These are phyloP conservation scores for Alaudala cheleensis DNA, from an alignment of 2,113 vertebrate genomes.

Conservation along the genomic window DNA sequence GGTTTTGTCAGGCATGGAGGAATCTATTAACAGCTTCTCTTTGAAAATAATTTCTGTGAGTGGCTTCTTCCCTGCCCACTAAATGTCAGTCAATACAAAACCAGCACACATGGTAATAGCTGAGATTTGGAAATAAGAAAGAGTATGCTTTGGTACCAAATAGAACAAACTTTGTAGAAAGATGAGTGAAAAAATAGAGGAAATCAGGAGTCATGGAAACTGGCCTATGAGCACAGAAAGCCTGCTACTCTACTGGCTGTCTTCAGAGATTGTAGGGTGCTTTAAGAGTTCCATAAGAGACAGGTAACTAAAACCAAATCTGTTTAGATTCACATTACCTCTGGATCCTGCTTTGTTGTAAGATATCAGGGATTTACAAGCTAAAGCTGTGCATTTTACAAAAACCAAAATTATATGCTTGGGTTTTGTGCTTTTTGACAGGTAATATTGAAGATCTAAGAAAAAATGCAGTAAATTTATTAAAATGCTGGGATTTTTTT, in stretches of 20 bases:
- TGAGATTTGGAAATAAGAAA: not conserved
- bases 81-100: too few species aligned
- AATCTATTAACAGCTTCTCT: too few species aligned
- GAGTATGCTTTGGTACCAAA: not conserved
- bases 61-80: too few species aligned
- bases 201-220: not conserved
- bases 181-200: not conserved
- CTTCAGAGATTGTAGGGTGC: not conserved
- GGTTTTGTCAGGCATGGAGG: too few species aligned
- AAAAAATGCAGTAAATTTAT: not conserved
- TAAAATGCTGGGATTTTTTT: not conserved
- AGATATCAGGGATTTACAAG: not conserved
- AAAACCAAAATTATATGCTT: not conserved
- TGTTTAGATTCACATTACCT: not conserved
- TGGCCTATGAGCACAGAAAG: not conserved
- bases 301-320: not conserved
- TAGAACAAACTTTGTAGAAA: not conserved
- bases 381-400: not conserved
- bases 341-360: not conserved
- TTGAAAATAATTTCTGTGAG: too few species aligned
- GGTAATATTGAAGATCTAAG: not conserved
- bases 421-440: not conserved
- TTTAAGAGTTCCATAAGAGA: not conserved
- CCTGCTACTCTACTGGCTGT: not conserved
- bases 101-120: not conserved